Evolutionary conservation across 1,140 invertebrate species (phyloP), one percentile per base, ranked within the genome.

Genomic region (Microplitis demolitor): DNA sequence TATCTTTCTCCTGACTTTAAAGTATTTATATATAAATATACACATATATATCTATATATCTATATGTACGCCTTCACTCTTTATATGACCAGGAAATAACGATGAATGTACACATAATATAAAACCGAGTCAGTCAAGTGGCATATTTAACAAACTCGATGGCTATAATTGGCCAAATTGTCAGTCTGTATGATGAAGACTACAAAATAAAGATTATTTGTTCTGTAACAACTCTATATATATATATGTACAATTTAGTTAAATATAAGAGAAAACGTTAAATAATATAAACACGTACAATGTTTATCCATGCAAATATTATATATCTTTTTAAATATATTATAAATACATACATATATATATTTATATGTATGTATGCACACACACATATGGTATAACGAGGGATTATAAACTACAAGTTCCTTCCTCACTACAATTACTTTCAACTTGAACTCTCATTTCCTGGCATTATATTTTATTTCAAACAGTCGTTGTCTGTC

Each of bases 121-220:
- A 45, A 45, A 45, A 45, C 11, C 53, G 53, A 56, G 53, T 56
- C n/a, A 14, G n/a, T 14, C 35, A 14, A 37, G 60, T 62, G 31
- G 31, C 35, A 33, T 37, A 62, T 34, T 62, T 39, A 39, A 62
- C 13, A 31, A 62, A 62, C 34, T 62, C 8, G 60, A 37, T 62
- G 60, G 60, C 60, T 62, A 35, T 62, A 62, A 62, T 62, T 62
- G 60, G 60, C 60, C 35, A 62, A 62, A 62, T 62, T 62, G 60
- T 62, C 60, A 62, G 60, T 45, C 39, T 58, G 24, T 35, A 62
- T 35, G 60, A 62, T 62, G 60, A 62, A 13, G 60, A 37, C 60
- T 35, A 62, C 34, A 37, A 39, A 39, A 33, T 45, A 9, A 3
- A 45, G 39, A 45, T 45, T 45, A 62, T 62, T 62, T 62, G 60